Percentiles rank a stretch among this genome's conserved stretches.
Evolutionary conservation across 2,113 vertebrate genomes (phyloP).

Genomic region (Stercorarius parasiticus): DNA sequence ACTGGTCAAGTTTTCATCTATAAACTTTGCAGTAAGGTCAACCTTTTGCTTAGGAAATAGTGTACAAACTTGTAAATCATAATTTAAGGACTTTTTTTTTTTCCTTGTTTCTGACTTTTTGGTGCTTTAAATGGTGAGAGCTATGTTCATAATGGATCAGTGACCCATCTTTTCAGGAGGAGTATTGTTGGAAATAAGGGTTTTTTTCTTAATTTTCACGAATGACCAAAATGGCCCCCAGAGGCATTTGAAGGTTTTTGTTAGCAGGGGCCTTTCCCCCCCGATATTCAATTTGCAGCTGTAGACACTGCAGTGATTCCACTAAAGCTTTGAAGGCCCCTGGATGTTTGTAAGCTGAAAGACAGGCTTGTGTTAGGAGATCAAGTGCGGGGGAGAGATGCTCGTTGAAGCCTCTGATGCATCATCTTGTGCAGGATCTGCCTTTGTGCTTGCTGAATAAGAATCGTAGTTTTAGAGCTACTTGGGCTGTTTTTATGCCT

Average conservation of each 20-base stretch:
- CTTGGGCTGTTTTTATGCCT: slow-evolving; percentile 15
- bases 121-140: slow-evolving; percentile 79
- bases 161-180: slow-evolving; percentile 65
- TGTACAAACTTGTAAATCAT: slow-evolving; percentile 78
- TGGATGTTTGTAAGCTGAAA: neutral
- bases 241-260: neutral
- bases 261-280: neutral
- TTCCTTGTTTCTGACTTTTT: slow-evolving; percentile 67
- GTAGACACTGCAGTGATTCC: neutral
- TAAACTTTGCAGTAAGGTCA: slow-evolving; percentile 52
- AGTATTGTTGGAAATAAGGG: slow-evolving; percentile 67
- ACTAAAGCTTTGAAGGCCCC: neutral
- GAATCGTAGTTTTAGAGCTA: slow-evolving; percentile 9
- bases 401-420: neutral
- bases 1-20: slow-evolving; percentile 51
- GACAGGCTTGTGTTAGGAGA: neutral
- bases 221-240: slow-evolving; percentile 55
- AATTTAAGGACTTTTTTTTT: slow-evolving; percentile 52
- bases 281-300: neutral
- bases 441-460: slow-evolving; percentile 20
- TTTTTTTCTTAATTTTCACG: slow-evolving; percentile 38
- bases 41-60: slow-evolving; percentile 70
- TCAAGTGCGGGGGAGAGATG: neutral
- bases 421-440: slow-evolving; percentile 20
- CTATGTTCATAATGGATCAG: slow-evolving; percentile 59